phyloP scores from a whole-genome alignment of 2,888 invertebrate genomes.

The Chrysolina haemoptera region DNA sequence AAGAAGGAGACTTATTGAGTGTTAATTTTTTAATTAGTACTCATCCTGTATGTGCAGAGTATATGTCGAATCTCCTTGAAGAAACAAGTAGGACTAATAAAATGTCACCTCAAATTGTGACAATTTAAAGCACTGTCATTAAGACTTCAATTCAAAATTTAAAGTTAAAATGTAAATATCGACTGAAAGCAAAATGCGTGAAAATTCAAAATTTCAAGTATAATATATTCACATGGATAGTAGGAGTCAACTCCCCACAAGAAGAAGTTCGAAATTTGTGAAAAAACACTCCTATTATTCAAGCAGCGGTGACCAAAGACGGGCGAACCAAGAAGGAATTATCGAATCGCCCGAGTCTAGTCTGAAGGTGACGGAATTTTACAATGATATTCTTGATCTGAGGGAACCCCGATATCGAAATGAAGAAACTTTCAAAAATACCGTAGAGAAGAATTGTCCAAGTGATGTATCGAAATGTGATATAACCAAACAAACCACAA shows the following conservation, averaged over 20 bases:
- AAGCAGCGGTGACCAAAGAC: neutral
- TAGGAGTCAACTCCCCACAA: too few species aligned
- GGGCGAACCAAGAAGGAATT: neutral
- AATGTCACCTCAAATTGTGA: constrained; percentile 3
- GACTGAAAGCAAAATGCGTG: neutral
- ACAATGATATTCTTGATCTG: constrained; percentile 3
- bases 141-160: constrained; percentile 15
- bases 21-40: too few species aligned
- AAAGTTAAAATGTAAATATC: constrained; percentile 11
- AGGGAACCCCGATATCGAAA: constrained; percentile 10
- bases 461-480: neutral
- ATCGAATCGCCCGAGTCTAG: neutral
- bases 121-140: neutral
- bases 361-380: neutral
- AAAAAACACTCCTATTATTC: neutral
- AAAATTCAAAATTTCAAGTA: constrained; percentile 14
- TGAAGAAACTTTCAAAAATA: neutral
- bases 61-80: too few species aligned
- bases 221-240: constrained; percentile 7
- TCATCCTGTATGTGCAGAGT: too few species aligned
- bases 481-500: neutral
- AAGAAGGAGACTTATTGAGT: too few species aligned
- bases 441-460: neutral
- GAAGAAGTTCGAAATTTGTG: neutral
- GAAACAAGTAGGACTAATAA: neutral